Conservation (phyloP, 2,888 invertebrate species). For the Drosophila rubida region DNA sequence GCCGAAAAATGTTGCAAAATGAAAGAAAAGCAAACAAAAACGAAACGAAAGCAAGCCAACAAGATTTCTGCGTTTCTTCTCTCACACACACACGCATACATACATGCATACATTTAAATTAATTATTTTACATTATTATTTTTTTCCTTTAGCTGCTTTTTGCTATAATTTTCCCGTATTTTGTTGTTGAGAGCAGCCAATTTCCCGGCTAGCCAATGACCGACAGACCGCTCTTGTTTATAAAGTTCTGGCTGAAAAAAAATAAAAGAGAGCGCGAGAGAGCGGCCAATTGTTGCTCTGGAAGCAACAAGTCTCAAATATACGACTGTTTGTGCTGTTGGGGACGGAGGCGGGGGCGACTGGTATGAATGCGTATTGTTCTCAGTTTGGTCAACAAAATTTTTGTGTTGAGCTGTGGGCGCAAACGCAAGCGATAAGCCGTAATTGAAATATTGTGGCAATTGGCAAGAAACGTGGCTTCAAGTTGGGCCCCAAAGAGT, state of each 20-base stretch:
- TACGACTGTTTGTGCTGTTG: neutral
- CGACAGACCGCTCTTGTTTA: conserved; percentile 56
- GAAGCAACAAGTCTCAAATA: conserved; percentile 68
- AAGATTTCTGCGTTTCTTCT: conserved; percentile 62
- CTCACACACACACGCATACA: conserved; percentile 34
- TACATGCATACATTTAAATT: conserved; percentile 55
- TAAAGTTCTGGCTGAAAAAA: conserved; percentile 35
- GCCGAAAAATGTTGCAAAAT: conserved; percentile 79
- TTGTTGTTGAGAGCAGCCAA: conserved; percentile 33
- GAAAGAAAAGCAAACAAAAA: conserved; percentile 72
- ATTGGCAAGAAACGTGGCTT: conserved; percentile 69
- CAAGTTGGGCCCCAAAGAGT: conserved; percentile 56
- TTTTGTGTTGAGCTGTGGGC: conserved; percentile 41
- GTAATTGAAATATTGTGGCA: conserved; percentile 61
- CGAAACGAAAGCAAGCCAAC: conserved; percentile 57
- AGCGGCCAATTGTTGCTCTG: conserved; percentile 68
- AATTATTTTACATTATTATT: conserved; percentile 53
- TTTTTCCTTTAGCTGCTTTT: conserved; percentile 34
- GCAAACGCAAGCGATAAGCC: conserved; percentile 59
- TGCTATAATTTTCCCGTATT: conserved; percentile 46
- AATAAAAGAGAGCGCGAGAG: conserved; percentile 27
- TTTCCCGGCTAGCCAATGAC: conserved; percentile 60
- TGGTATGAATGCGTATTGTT: conserved; percentile 19
- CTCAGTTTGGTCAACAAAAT: conserved; percentile 29
- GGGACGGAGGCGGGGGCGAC: conserved; percentile 18